Evolutionary conservation across 2,113 vertebrate genomes (phyloP).

Genomic region (Hyperoodon ampullatus): DNA sequence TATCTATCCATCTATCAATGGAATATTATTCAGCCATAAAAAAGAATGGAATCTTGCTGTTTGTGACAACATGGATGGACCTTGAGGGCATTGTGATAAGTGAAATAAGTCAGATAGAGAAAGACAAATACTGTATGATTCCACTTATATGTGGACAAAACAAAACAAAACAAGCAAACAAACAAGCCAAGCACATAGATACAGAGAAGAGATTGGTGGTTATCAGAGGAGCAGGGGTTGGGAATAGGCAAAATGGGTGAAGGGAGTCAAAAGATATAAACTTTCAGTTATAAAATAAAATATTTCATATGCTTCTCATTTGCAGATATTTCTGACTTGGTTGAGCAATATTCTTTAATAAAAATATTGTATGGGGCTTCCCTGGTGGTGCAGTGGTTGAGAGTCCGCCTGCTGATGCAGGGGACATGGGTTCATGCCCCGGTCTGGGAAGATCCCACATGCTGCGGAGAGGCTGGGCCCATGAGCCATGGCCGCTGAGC

Average conservation of each 20-base stretch:
- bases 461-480: too few relatives aligned
- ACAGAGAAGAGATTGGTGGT: neutral
- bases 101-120: neutral
- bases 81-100: neutral
- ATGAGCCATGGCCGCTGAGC: too few relatives aligned
- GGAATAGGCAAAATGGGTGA: neutral
- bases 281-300: neutral
- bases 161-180: neutral
- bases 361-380: neutral
- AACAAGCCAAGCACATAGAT: neutral
- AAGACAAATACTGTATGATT: neutral
- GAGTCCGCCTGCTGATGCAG: too few relatives aligned
- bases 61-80: neutral
- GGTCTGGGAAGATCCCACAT: too few relatives aligned
- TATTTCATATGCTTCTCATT: neutral
- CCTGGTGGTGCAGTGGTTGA: too few relatives aligned
- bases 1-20: neutral
- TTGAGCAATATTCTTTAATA: neutral
- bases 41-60: neutral
- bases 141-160: neutral
- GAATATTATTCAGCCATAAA: neutral
- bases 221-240: neutral
- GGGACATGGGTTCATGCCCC: too few relatives aligned
- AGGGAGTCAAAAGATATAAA: neutral
- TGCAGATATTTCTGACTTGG: neutral